phyloP scores from a whole-genome alignment of 2,888 invertebrate genomes.

The Amorpha juglandis region DNA sequence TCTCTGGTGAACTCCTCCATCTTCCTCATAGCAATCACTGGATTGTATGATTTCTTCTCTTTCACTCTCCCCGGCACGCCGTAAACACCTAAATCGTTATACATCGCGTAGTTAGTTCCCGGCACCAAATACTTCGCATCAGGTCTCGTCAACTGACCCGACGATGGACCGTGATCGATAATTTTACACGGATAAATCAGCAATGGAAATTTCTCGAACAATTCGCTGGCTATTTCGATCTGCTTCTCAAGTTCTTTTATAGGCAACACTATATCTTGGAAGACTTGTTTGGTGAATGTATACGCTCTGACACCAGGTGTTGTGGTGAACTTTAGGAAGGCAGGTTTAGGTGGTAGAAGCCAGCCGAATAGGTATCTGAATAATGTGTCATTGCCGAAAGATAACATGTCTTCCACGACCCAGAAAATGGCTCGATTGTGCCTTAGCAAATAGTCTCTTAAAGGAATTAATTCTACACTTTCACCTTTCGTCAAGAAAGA shows the following conservation, averaged over 20 bases:
- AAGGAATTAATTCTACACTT: slow-evolving; percentile 85
- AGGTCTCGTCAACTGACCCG: slow-evolving; percentile 85
- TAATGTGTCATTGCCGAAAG: slow-evolving; percentile 87
- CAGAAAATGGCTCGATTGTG: slow-evolving; percentile 89
- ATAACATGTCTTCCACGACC: slow-evolving; percentile 89
- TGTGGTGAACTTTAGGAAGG: slow-evolving; percentile 89
- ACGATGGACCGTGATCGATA: slow-evolving; percentile 85
- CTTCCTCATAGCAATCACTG: slow-evolving; percentile 86
- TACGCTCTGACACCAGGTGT: slow-evolving; percentile 87
- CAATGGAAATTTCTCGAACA: slow-evolving; percentile 87
- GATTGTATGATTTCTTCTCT: slow-evolving; percentile 84
- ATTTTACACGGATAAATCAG: slow-evolving; percentile 88
- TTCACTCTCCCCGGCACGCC: slow-evolving; percentile 87
- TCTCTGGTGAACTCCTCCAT: slow-evolving; percentile 89
- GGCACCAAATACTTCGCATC: slow-evolving; percentile 84
- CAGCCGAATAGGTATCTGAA: slow-evolving; percentile 87
- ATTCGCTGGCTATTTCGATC: slow-evolving; percentile 82
- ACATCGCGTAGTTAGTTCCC: slow-evolving; percentile 87
- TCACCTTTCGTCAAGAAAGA: slow-evolving; percentile 80
- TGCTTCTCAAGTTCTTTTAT: slow-evolving; percentile 86
- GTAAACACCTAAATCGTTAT: slow-evolving; percentile 88
- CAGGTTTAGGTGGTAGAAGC: slow-evolving; percentile 88
- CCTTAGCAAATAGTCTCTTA: slow-evolving; percentile 86
- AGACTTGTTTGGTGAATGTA: slow-evolving; percentile 88
- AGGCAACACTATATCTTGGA: slow-evolving; percentile 89